A percentile compares a stretch with the other conserved stretches of the same genome.
Conservation (phyloP, 2,113 vertebrate genomes). For the Apteryx owenii region DNA sequence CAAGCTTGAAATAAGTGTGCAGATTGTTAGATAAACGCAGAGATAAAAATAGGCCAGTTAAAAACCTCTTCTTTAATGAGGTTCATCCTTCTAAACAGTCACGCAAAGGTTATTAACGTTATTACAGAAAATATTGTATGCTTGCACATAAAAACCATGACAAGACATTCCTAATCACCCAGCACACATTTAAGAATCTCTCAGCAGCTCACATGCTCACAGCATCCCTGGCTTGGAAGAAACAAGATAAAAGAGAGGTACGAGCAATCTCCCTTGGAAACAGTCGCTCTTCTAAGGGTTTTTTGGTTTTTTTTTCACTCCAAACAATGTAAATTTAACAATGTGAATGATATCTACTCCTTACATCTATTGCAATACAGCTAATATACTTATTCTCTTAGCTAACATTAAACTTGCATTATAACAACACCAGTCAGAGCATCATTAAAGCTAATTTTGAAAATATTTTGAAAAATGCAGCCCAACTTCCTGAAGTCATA, state of each 20-base stretch:
- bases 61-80: constrained; percentile 62
- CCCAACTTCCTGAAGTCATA: not conserved
- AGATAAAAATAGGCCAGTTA: constrained; percentile 58
- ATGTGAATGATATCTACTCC: not conserved
- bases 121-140: constrained; percentile 21
- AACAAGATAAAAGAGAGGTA: constrained; percentile 22
- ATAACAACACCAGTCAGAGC: not conserved
- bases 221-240: not conserved
- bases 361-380: not conserved
- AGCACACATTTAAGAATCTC: not conserved
- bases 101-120: constrained; percentile 14
- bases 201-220: not conserved
- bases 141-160: not conserved
- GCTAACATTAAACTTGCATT: not conserved
- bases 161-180: constrained; percentile 29
- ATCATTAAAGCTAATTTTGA: not conserved
- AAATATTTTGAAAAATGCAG: not conserved
- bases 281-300: not conserved
- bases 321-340: constrained; percentile 25
- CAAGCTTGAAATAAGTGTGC: constrained; percentile 46
- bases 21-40: constrained; percentile 56
- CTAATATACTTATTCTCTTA: not conserved
- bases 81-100: constrained; percentile 60
- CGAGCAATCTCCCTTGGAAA: not conserved
- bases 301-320: not conserved